Evolutionary conservation across 2,888 invertebrate species (phyloP).

Genomic region (Pterostichus niger): DNA sequence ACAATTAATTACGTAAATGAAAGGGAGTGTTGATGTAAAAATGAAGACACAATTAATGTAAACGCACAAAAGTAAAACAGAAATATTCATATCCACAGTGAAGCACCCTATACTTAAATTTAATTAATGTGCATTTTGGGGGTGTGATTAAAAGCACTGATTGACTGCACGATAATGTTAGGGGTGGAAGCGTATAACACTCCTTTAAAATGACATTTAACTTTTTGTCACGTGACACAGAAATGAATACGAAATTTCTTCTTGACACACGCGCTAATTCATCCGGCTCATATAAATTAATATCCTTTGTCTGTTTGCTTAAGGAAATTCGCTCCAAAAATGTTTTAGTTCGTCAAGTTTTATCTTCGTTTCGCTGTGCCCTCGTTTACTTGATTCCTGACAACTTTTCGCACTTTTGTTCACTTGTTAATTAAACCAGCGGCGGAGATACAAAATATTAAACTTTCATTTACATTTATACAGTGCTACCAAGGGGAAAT

Average conservation of each 20-base stretch:
- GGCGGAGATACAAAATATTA: background rate
- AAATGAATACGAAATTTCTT: slow-evolving; percentile 33
- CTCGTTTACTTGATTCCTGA: slow-evolving; percentile 2
- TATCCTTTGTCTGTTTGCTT: slow-evolving; percentile 55
- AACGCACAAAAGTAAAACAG: background rate
- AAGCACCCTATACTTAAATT: background rate
- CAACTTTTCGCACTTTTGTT: slow-evolving; percentile 51
- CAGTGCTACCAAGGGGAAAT: too few species aligned
- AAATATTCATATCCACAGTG: background rate
- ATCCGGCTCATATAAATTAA: slow-evolving; percentile 44
- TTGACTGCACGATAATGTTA: slow-evolving; percentile 11
- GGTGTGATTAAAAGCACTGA: slow-evolving; percentile 21
- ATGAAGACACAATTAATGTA: slow-evolving; percentile 30
- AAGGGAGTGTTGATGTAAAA: slow-evolving; percentile 11
- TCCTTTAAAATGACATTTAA: slow-evolving; percentile 12
- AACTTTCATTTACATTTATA: too few species aligned
- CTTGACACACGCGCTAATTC: slow-evolving; percentile 6
- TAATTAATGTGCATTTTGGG: slow-evolving; percentile 12
- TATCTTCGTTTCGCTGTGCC: slow-evolving; percentile 18
- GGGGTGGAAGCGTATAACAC: too few species aligned
- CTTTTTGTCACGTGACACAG: slow-evolving; percentile 29
- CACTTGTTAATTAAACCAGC: slow-evolving; percentile 44
- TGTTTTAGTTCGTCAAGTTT: slow-evolving; percentile 51
- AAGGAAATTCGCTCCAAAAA: slow-evolving; percentile 37
- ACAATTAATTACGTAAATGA: slow-evolving; percentile 38